These are phyloP conservation scores for Saccopteryx bilineata DNA, from an alignment of 2,113 vertebrate species.

Conservation along the genomic window DNA sequence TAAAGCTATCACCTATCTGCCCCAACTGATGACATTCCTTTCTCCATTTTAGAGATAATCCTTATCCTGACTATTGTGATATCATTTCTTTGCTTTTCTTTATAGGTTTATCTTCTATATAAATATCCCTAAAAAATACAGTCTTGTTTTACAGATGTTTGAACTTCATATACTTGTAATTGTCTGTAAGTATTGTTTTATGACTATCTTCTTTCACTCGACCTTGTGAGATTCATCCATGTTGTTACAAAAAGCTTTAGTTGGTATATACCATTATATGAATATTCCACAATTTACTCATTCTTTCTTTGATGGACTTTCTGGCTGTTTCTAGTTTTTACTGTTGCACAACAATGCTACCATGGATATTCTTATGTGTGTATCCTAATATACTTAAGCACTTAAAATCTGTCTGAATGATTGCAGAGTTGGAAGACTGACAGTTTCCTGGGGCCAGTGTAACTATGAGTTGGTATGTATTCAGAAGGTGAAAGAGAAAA, in stretches of 20 bases:
- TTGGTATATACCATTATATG: background rate
- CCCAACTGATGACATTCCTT: background rate
- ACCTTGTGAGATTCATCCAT: background rate
- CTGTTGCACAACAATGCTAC: background rate
- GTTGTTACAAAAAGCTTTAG: background rate
- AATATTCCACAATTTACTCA: background rate
- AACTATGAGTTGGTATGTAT: background rate
- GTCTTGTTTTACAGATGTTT: background rate
- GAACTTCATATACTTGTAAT: background rate
- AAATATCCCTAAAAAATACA: background rate
- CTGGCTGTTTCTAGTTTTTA: background rate
- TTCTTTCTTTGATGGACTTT: background rate
- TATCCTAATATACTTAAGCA: background rate
- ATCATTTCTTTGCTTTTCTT: background rate
- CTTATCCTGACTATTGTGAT: background rate
- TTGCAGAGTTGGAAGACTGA: background rate
- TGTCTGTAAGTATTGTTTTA: background rate
- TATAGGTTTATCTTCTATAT: background rate
- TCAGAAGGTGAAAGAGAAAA: slow-evolving; percentile 2
- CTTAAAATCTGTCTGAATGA: slow-evolving; percentile 2
- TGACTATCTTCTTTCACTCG: background rate
- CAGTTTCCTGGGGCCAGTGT: background rate
- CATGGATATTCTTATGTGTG: background rate
- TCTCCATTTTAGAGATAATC: background rate
- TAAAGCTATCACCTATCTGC: background rate